Base-by-base conservation (phyloP, 2,797 vertebrate species). In the Knipowitschia caucasica region DNA sequence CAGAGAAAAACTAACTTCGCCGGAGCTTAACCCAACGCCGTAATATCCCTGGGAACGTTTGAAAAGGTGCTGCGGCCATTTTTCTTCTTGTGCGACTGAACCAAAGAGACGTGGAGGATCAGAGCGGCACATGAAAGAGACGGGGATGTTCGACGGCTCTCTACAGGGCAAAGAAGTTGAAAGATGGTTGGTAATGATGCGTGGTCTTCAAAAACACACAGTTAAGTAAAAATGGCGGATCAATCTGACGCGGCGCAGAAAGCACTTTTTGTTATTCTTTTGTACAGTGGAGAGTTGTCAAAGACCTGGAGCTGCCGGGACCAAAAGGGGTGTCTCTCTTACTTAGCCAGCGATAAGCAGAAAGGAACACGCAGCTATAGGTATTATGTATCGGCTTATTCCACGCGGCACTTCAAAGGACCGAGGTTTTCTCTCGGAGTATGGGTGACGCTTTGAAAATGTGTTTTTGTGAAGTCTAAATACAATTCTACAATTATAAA, bases 151-250 rank as follows among this genome's bases (percentile, higher is more conserved):
- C 30, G 26, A 30, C 40, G 21, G 21, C 53, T 75, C 54, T 59
- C 57, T 59, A 55, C 61, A 34, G 66, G 49, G 52, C 44, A 64
- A 51, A 64, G 53, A 39, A 56, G 52, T 70, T 66, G 61, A 45
- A 56, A 59, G 54, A 47, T 18, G 2, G 12, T 17, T 60, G 43
- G 25, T 50, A 60, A 64, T 50, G 53, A 59, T 47, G 66, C 58
- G 61, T n/a, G 46, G 51, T 56, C 66, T 72, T 63, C 27, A n/a
- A 59, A 65, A 78, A 69, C 36, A 36, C 27, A 1, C 49, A 26
- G 53, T 36, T 40, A 52, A 23, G 30, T 50, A 43, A 39, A 43
- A 59, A 39, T 29, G 29, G 47, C 46, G 30, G 25, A 33, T 53
- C 40, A 24, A 29, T 50, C 53, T n/a, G 29, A 45, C 61, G 31